Conservation (phyloP, 2,888 invertebrate genomes). For the Phymatocera aterrima region DNA sequence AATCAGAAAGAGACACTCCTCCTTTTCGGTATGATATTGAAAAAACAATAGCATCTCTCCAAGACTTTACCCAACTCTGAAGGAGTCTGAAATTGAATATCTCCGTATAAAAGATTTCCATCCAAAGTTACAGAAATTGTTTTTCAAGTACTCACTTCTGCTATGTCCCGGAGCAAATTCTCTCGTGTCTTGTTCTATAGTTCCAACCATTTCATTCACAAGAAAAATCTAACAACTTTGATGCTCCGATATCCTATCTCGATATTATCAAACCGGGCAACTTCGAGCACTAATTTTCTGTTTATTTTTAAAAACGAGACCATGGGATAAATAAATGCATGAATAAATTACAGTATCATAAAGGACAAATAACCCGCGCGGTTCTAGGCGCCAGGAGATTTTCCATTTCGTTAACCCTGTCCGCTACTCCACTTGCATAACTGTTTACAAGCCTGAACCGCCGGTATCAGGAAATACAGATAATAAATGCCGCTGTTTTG, state of each 20-base stretch:
- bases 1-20: constrained; percentile 9
- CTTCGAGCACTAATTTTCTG: too few relatives aligned
- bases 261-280: background rate
- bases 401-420: constrained; percentile 29
- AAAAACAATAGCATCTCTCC: constrained; percentile 19
- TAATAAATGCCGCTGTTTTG: constrained; percentile 41
- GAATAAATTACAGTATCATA: background rate
- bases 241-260: background rate
- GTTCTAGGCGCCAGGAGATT: constrained; percentile 18
- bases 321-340: background rate
- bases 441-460: constrained; percentile 3
- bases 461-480: constrained; percentile 13
- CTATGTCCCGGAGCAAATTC: constrained; percentile 20
- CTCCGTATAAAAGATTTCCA: constrained; percentile 1
- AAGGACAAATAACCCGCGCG: background rate
- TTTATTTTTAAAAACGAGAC: too few relatives aligned
- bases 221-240: background rate
- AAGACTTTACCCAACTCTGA: background rate
- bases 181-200: background rate
- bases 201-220: background rate
- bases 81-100: constrained; percentile 10
- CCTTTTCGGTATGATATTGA: constrained; percentile 16
- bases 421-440: constrained; percentile 9
- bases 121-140: constrained; percentile 29
- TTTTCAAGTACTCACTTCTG: background rate